Conservation (phyloP, 2,113 vertebrate species). For the Sclerurus mexicanus region DNA sequence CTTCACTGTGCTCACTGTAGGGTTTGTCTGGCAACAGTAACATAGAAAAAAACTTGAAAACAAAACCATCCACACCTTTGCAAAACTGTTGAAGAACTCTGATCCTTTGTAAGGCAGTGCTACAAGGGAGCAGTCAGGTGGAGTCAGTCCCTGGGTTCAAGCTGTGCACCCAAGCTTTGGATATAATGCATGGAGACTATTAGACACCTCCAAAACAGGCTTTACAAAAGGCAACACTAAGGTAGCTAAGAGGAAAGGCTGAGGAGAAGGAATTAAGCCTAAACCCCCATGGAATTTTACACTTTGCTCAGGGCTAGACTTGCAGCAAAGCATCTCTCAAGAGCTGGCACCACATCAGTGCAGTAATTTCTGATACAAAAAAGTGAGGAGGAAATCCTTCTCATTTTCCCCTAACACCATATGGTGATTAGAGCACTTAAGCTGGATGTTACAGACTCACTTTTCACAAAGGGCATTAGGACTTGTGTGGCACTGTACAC, state of each 20-base stretch:
- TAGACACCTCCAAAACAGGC: background rate
- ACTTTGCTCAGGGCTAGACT: background rate
- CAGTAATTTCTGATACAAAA: background rate
- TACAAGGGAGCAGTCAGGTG: background rate
- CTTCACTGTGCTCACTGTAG: background rate
- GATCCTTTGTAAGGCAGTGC: background rate
- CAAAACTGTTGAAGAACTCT: background rate
- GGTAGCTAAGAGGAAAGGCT: background rate
- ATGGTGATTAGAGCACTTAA: background rate
- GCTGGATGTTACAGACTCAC: background rate
- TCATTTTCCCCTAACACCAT: background rate
- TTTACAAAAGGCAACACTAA: background rate
- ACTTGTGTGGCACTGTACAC: background rate
- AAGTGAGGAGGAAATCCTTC: background rate
- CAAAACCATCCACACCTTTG: background rate
- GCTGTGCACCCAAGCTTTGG: background rate
- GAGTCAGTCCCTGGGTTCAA: background rate
- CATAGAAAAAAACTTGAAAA: rapidly evolving
- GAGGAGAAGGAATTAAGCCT: constrained; percentile 20
- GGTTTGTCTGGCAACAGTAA: background rate
- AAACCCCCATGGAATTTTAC: constrained; percentile 1
- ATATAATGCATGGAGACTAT: rapidly evolving
- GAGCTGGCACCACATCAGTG: rapidly evolving
- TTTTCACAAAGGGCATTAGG: background rate
- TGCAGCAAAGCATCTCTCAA: background rate